phyloP scores from a whole-genome alignment of 2,888 invertebrate genomes.

The Drosophila austrosaltans region DNA sequence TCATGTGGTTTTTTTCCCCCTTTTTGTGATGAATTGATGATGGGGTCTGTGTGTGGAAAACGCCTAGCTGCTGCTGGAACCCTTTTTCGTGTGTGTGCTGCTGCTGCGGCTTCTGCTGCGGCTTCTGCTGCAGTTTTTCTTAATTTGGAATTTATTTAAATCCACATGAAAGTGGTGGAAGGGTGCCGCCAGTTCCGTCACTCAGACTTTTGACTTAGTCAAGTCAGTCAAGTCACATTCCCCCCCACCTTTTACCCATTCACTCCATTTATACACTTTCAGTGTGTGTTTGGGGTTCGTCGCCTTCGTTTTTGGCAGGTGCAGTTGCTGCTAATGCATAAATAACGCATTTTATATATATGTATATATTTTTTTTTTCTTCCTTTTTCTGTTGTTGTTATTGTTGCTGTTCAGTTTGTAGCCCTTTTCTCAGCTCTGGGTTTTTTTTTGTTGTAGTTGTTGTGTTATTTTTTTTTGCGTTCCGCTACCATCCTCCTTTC shows the following conservation, averaged over 20 bases:
- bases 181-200: constrained; percentile 49
- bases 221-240: constrained; percentile 40
- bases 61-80: constrained; percentile 45
- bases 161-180: constrained; percentile 52
- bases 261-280: not conserved
- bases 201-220: constrained; percentile 14
- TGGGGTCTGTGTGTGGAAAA: constrained; percentile 71
- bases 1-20: constrained; percentile 21
- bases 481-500: constrained; percentile 50
- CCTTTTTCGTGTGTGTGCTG: constrained; percentile 43
- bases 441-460: constrained; percentile 9
- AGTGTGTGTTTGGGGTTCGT: constrained; percentile 68
- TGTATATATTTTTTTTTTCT: not conserved
- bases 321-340: constrained; percentile 70
- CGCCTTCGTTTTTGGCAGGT: constrained; percentile 34
- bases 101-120: constrained; percentile 1
- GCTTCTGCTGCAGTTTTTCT: constrained; percentile 66
- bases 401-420: constrained; percentile 17
- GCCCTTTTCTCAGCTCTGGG: constrained; percentile 33
- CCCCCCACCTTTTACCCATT: constrained; percentile 25
- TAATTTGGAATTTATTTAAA: constrained; percentile 80
- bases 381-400: not conserved
- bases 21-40: constrained; percentile 82
- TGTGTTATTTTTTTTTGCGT: constrained; percentile 12
- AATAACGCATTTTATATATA: constrained; percentile 63